These are phyloP conservation scores for Squalus acanthias DNA, from an alignment of 2,797 vertebrate species.

Conservation along the genomic window DNA sequence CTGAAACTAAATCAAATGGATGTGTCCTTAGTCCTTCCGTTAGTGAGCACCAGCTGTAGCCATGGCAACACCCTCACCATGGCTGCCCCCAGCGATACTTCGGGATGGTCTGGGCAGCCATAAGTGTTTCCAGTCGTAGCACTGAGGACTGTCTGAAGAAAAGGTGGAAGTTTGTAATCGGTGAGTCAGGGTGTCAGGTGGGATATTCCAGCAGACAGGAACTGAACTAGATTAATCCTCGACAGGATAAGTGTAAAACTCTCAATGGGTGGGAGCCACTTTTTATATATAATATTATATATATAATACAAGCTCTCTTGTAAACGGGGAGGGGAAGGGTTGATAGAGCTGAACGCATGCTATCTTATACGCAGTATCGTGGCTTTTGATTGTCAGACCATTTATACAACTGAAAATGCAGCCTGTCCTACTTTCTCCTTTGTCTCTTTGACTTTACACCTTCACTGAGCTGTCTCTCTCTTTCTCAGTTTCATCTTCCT, in stretches of 20 bases:
- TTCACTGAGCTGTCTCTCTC: neutral
- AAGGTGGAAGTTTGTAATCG: neutral
- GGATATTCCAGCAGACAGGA: no score
- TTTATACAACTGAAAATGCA: neutral
- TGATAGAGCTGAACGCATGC: neutral
- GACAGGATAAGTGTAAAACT: neutral
- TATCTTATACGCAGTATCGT: neutral
- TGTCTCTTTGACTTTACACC: neutral
- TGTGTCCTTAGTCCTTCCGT: neutral
- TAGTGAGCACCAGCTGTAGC: neutral
- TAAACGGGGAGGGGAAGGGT: neutral
- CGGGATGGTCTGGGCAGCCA: neutral
- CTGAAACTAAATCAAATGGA: slow-evolving; percentile 1
- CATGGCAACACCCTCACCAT: slow-evolving; percentile 6
- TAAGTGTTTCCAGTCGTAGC: neutral
- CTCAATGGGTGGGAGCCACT: neutral
- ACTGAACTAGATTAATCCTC: neutral
- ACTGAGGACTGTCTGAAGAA: neutral
- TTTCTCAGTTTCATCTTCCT: neutral
- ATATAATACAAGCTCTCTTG: neutral
- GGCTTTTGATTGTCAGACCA: neutral
- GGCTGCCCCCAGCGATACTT: neutral
- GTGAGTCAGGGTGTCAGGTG: neutral
- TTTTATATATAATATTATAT: no score
- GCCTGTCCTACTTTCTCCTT: neutral